Percentiles rank a stretch among this genome's conserved stretches.
Evolutionary conservation across 2,113 vertebrate species (phyloP).

Genomic region (Elephantulus edwardii): DNA sequence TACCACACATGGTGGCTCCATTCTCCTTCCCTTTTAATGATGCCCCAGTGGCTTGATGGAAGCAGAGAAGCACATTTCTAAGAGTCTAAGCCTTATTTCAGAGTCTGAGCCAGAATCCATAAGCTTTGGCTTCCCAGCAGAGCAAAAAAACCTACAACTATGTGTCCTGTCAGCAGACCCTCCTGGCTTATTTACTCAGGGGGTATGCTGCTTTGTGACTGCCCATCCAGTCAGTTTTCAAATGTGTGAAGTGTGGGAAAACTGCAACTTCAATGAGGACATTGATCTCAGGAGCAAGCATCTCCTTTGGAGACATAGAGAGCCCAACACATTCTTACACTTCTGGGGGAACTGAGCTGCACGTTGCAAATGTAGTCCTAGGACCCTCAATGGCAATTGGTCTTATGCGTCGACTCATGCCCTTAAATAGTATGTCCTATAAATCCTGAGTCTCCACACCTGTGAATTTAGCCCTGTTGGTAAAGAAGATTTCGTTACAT

Average conservation of each 20-base stretch:
- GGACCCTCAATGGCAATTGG: background rate
- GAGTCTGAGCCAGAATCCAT: background rate
- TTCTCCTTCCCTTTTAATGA: background rate
- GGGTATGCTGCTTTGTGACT: background rate
- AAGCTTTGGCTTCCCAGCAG: background rate
- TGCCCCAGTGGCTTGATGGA: background rate
- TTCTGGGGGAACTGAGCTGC: background rate
- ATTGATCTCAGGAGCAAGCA: accelerated
- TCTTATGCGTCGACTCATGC: background rate
- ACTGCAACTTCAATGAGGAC: background rate
- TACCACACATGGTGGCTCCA: background rate
- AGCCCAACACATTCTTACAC: background rate
- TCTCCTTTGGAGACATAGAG: background rate
- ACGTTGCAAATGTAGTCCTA: background rate
- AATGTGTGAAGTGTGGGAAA: background rate
- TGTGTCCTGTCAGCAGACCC: background rate
- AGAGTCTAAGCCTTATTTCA: background rate
- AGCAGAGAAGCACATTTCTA: background rate
- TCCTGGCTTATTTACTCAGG: background rate
- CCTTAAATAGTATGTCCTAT: background rate
- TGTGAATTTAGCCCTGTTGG: background rate
- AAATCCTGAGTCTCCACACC: background rate
- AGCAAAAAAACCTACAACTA: background rate
- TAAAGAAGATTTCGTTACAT: no score
- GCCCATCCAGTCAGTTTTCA: accelerated